Evolutionary conservation across 2,797 vertebrate genomes (phyloP).

Genomic region (Telmatherina bonti): DNA sequence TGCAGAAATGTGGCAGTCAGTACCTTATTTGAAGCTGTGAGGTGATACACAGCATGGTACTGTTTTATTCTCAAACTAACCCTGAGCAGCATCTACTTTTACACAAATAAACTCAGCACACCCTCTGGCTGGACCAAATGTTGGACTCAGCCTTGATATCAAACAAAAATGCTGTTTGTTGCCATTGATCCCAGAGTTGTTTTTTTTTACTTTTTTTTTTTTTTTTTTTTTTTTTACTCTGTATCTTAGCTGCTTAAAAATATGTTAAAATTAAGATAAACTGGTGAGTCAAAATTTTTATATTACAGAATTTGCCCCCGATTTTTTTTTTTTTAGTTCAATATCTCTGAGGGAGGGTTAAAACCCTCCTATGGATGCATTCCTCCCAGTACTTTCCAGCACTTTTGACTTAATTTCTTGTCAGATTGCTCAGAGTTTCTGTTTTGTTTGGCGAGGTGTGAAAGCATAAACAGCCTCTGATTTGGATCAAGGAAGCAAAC

Average conservation of each 20-base stretch:
- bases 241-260: conserved; percentile 2
- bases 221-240: too few species aligned
- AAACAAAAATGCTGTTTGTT: conserved; percentile 12
- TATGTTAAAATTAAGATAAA: conserved; percentile 4
- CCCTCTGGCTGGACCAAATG: too few species aligned
- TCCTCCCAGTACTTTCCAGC: too few species aligned
- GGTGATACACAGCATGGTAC: conserved; percentile 40
- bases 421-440: too few species aligned
- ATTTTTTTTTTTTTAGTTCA: too few species aligned
- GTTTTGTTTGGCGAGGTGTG: too few species aligned
- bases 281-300: not conserved
- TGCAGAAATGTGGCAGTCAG: conserved; percentile 18
- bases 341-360: too few species aligned
- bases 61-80: conserved; percentile 57
- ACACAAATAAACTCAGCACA: conserved; percentile 51
- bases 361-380: too few species aligned
- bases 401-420: too few species aligned
- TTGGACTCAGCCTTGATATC: too few species aligned
- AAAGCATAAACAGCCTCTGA: not conserved
- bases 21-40: conserved; percentile 17
- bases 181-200: conserved; percentile 7
- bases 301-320: not conserved
- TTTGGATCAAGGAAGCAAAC: not conserved
- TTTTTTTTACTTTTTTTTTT: conserved; percentile 8
- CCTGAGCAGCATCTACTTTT: conserved; percentile 40